Evolutionary conservation across 2,797 vertebrate species (phyloP), one percentile per base, ranked within the genome.

Genomic region (Sebastes miniatus): DNA sequence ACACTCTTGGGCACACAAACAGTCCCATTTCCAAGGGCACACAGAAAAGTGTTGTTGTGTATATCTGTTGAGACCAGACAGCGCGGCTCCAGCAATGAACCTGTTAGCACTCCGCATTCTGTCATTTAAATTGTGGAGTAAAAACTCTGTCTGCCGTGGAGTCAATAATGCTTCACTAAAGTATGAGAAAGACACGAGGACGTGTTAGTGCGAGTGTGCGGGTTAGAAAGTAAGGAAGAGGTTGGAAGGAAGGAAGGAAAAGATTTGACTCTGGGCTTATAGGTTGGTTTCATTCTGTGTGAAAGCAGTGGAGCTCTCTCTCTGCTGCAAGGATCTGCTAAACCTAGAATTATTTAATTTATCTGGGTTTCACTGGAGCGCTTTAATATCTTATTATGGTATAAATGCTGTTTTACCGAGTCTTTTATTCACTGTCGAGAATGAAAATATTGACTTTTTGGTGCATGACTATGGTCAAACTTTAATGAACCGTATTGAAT

Each of bases 1-100:
- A 91, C 91, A 89, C 90, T 91, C 87, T 4, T 0, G n/a, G 59
- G 77, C 89, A 81, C 79, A 90, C 87, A 90, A 91, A 92, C 90
- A 89, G 73, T 78, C 68, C 75, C 77, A 62, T 64, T 80, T 85
- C 81, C 81, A 85, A 83, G 81, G 87, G 86, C 88, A 81, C 79
- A 56, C 67, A 84, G 78, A 88, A 89, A 89, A 79, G 89, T 91
- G 91, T 91, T 92, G 85, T 88, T 90, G 87, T 89, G 88, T 92
- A 50, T 84, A 72, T 87, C 77, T 86, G 81, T 57, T 70, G 69
- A 77, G 83, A 86, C 22, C 83, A 89, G 90, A 88, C 84, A 86
- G 71, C 58, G 1, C 6, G 77, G 79, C 80, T 91, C 89, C 89
- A 68, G 72, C 65, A 86, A 57, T 63, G 16, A 86, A 76, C 74